Conservation (phyloP, 2,888 invertebrate genomes). For the Volucella zonaria region DNA sequence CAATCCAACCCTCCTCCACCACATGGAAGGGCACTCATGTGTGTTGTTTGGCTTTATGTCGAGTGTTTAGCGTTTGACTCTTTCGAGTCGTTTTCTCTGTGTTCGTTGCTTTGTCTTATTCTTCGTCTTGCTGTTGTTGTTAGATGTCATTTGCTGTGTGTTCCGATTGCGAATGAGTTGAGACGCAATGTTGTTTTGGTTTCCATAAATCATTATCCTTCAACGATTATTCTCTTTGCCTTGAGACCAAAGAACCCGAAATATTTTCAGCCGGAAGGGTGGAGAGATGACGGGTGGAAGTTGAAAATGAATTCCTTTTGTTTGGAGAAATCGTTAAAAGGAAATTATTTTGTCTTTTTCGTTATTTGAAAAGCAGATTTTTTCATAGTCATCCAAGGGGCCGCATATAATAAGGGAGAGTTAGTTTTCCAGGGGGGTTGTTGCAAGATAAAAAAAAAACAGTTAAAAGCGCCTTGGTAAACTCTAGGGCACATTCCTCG, state of each 20-base stretch:
- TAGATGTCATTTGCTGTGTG: constrained; percentile 62
- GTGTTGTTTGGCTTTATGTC: constrained; percentile 54
- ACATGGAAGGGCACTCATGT: constrained; percentile 50
- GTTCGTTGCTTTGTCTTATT: constrained; percentile 14
- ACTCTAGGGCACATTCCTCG: neutral
- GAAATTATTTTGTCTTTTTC: no score
- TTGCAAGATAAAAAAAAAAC: neutral
- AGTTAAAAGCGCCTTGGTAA: neutral
- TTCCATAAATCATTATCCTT: constrained; percentile 74
- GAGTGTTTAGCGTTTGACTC: constrained; percentile 54
- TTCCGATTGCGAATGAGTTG: constrained; percentile 55
- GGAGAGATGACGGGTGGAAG: constrained; percentile 1
- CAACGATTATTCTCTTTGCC: constrained; percentile 66
- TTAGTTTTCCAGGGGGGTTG: neutral
- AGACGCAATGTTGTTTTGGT: constrained; percentile 72
- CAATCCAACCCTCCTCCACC: constrained; percentile 5
- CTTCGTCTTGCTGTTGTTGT: constrained; percentile 47
- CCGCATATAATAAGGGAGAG: no score
- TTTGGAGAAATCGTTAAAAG: constrained; percentile 36
- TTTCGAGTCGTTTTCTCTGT: no score
- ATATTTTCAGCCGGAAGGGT: constrained; percentile 30
- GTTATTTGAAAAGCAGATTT: no score
- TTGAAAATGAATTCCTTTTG: constrained; percentile 45
- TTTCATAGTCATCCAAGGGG: no score
- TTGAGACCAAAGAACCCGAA: constrained; percentile 63